Percentiles rank a stretch among this genome's conserved stretches.
These are phyloP conservation scores for Cancer borealis DNA, from an alignment of 2,888 invertebrate genomes.

Conservation along the genomic window DNA sequence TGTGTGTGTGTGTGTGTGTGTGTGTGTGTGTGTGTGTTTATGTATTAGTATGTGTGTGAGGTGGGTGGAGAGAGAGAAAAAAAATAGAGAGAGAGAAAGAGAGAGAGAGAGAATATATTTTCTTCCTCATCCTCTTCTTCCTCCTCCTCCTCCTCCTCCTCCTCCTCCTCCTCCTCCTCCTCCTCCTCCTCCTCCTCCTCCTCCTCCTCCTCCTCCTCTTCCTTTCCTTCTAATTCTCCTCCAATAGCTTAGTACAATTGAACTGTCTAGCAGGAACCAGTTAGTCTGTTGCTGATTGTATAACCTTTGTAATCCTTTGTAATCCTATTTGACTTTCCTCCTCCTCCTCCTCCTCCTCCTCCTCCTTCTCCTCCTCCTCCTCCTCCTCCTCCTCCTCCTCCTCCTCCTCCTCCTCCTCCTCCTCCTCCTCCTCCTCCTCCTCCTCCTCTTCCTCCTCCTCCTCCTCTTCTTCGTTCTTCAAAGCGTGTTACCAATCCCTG, in stretches of 20 bases:
- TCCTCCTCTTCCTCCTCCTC: conserved; percentile 2
- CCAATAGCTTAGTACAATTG: too few relatives aligned
- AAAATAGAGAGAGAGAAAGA: too few relatives aligned
- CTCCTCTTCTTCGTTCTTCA: background rate
- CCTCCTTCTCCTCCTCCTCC: background rate
- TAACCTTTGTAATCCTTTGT: background rate
- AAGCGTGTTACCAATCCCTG: background rate
- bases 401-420: background rate
- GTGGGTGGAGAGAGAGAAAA: too few relatives aligned
- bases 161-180: too few relatives aligned
- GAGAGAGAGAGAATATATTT: too few relatives aligned
- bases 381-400: background rate
- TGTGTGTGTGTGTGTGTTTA: too few relatives aligned
- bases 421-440: conserved; percentile 16
- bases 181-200: background rate
- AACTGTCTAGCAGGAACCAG: background rate
- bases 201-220: background rate
- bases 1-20: too few relatives aligned
- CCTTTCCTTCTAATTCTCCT: too few relatives aligned
- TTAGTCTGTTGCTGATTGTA: background rate
- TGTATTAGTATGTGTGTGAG: too few relatives aligned
- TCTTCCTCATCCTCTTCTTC: too few relatives aligned
- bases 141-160: too few relatives aligned
- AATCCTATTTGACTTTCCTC: background rate
- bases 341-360: background rate